Percentiles rank a stretch among this genome's conserved stretches.
phyloP scores from a whole-genome alignment of 2,888 invertebrate species.

The Stenichneumon culpator region DNA sequence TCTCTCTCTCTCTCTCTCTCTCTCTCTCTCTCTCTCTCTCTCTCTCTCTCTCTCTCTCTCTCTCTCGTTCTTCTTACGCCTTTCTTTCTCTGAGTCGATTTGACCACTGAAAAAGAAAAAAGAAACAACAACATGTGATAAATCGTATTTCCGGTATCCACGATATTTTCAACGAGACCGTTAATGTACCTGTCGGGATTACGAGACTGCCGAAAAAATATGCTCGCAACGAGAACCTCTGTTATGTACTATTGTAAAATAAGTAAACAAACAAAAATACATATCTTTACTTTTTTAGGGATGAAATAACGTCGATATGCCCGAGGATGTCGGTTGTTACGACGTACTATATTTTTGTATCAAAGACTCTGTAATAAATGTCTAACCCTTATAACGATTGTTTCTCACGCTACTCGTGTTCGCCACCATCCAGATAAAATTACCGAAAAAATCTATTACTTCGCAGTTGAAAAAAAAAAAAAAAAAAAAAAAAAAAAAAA shows the following conservation, averaged over 20 bases:
- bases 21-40: no score
- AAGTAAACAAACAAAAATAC: conserved; percentile 9
- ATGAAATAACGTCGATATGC: conserved; percentile 10
- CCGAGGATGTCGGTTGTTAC: conserved; percentile 40
- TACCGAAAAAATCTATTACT: neutral
- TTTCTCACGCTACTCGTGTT: neutral
- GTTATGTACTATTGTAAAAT: conserved; percentile 57
- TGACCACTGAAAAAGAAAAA: conserved; percentile 8
- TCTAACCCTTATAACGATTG: conserved; percentile 10
- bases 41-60: no score
- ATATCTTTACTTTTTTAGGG: conserved; percentile 22
- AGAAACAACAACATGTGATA: conserved; percentile 45
- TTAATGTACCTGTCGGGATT: conserved; percentile 9
- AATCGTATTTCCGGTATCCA: conserved; percentile 44
- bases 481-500: conserved; percentile 33
- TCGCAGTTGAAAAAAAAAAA: neutral
- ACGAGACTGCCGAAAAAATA: conserved; percentile 49
- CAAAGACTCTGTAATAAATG: conserved; percentile 61
- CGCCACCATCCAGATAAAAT: neutral
- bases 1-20: no score
- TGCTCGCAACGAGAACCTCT: conserved; percentile 49
- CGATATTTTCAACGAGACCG: conserved; percentile 7
- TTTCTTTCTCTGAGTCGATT: conserved; percentile 5
- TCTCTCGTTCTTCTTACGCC: conserved; percentile 14
- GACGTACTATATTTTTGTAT: conserved; percentile 64